A percentile compares a stretch with the other conserved stretches of the same genome.
Conservation (phyloP, 1,140 invertebrate genomes). For the Euschistus heros region DNA sequence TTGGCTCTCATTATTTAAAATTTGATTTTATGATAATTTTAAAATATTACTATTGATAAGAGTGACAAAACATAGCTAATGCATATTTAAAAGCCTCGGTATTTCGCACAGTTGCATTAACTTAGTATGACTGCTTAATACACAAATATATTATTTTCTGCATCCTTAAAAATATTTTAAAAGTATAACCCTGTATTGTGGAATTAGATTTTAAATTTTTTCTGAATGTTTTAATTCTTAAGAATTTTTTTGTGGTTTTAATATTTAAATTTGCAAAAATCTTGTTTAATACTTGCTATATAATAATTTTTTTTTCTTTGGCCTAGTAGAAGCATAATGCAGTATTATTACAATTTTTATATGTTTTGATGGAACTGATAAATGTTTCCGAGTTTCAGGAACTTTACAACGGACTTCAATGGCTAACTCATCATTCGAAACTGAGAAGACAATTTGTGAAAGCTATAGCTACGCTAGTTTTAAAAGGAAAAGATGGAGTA, state of each 20-base stretch:
- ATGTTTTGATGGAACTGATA: background rate
- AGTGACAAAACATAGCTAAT: too few species aligned
- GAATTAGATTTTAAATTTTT: background rate
- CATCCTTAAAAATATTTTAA: too few species aligned
- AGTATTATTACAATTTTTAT: background rate
- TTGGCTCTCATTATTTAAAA: too few species aligned
- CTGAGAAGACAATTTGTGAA: background rate
- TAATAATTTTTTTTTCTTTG: background rate
- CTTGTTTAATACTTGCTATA: background rate
- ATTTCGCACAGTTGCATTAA: too few species aligned
- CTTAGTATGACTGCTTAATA: too few species aligned
- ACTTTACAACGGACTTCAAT: background rate
- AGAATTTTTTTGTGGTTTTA: background rate
- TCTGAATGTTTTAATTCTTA: background rate
- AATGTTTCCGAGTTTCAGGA: background rate
- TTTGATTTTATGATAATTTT: too few species aligned
- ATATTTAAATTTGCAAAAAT: background rate
- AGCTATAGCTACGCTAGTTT: background rate
- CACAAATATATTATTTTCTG: too few species aligned
- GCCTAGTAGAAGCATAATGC: background rate
- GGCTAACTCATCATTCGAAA: background rate
- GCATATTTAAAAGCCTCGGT: too few species aligned
- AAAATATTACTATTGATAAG: too few species aligned
- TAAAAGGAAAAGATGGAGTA: background rate
- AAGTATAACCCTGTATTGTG: background rate